Base-by-base conservation (phyloP, 2,888 invertebrate genomes). In the Temnothorax rugatulus region DNA sequence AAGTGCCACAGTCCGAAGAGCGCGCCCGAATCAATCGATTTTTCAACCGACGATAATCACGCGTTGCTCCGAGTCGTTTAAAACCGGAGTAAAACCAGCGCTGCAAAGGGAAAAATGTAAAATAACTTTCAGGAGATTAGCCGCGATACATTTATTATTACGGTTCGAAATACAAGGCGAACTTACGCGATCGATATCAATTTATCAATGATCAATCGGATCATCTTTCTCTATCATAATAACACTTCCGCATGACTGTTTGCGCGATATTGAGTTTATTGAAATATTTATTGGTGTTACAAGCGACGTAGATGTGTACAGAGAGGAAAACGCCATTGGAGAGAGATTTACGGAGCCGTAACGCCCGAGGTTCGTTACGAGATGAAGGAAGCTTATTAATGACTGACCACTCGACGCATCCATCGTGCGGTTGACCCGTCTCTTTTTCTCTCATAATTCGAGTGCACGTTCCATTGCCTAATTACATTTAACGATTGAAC, bases 241-340 rank as follows among this genome's bases (percentile, higher is more conserved):
- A 21, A 47, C 44, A 82, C 64, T 71, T 71, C 25, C 41, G 76
- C 74, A n/a, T 52, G 63, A 83, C 69, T 89, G 83, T 89, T 89
- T 85, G 85, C 85, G 85, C 77, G 87, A 85, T 82, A 91, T 89
- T 90, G 75, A 88, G 88, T 90, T 91, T 89, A 91, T 91, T 86
- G 71, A 90, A 71, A 91, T 87, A 85, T 90, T 90, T 90, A 91
- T 90, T 84, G 82, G 64, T 86, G 88, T 90, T 91, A 86, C 64
- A 73, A 61, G 34, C 52, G 52, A 82, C 41, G 59, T 59, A 87
- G 52, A 77, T 44, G 29, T 84, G 76, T 76, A 83, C 34, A 74
- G 25, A 69, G 25, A 38, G 71, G 47, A 2, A 54, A 44, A 50
- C 34, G 50, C 18, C 54, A 21, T 57, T 13, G 25, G 41, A 54